Percentiles rank a stretch among this genome's conserved stretches.
Conservation (phyloP, 2,113 vertebrate species). For the Chloebia gouldiae region DNA sequence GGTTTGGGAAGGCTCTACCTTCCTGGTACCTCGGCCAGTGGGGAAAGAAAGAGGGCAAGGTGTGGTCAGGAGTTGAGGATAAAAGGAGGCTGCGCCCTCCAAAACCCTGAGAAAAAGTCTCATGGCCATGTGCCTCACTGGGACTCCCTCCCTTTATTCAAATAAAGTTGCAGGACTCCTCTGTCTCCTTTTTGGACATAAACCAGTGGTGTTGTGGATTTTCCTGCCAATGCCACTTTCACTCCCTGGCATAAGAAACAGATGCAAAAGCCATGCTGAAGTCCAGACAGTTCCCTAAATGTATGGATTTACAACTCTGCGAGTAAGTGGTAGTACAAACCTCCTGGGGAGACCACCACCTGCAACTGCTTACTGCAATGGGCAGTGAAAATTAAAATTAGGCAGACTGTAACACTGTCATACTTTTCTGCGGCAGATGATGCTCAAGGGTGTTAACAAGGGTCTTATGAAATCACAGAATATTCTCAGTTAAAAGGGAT, state of each 20-base stretch:
- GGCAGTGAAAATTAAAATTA: not conserved
- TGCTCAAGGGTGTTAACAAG: not conserved
- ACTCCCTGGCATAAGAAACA: not conserved
- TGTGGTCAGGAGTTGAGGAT: accelerated
- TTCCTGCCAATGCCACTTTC: not conserved
- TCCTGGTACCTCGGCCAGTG: not conserved
- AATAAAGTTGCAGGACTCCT: not conserved
- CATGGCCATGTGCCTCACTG: accelerated
- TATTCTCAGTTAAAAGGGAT: not conserved
- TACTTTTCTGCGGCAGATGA: not conserved
- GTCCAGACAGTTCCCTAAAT: not conserved
- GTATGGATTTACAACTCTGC: not conserved
- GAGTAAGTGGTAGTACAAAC: not conserved
- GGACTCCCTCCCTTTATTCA: accelerated
- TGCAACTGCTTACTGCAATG: not conserved
- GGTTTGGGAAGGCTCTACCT: not conserved
- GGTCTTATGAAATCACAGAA: not conserved
- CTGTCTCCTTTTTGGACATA: not conserved
- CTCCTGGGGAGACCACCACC: not conserved
- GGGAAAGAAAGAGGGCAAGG: not conserved
- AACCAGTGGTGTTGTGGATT: not conserved
- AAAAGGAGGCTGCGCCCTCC: not conserved
- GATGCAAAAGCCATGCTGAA: not conserved
- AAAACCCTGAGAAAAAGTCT: accelerated
- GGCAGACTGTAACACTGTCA: not conserved